These are phyloP conservation scores for Galagoides demidoff DNA, from an alignment of 2,797 vertebrate genomes.

Conservation along the genomic window DNA sequence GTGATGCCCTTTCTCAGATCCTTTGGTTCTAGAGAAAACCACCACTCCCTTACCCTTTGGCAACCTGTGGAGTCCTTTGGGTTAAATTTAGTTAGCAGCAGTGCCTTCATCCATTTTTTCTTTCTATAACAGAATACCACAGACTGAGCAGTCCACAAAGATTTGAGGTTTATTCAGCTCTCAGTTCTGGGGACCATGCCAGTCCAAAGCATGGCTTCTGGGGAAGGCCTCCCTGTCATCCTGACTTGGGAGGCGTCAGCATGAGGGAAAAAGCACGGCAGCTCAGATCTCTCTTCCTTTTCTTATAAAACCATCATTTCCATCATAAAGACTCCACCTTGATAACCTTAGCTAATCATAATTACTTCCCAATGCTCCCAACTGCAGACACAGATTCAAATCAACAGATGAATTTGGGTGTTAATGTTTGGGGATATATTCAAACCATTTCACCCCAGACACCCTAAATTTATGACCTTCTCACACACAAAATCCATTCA, in stretches of 20 bases:
- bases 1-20: background rate
- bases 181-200: background rate
- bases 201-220: background rate
- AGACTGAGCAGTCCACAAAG: background rate
- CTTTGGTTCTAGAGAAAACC: background rate
- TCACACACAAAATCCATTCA: no score
- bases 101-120: background rate
- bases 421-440: background rate
- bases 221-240: background rate
- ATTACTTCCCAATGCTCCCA: background rate
- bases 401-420: background rate
- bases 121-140: background rate
- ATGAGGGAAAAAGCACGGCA: background rate
- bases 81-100: background rate
- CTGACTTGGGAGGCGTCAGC: background rate
- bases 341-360: background rate
- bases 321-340: background rate
- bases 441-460: background rate
- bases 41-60: background rate
- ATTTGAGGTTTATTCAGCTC: background rate
- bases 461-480: no score
- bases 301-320: background rate
- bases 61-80: background rate
- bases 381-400: background rate
- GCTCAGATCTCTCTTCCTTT: background rate